phyloP scores from a whole-genome alignment of 2,888 invertebrate genomes.

The Brassicogethes aeneus region DNA sequence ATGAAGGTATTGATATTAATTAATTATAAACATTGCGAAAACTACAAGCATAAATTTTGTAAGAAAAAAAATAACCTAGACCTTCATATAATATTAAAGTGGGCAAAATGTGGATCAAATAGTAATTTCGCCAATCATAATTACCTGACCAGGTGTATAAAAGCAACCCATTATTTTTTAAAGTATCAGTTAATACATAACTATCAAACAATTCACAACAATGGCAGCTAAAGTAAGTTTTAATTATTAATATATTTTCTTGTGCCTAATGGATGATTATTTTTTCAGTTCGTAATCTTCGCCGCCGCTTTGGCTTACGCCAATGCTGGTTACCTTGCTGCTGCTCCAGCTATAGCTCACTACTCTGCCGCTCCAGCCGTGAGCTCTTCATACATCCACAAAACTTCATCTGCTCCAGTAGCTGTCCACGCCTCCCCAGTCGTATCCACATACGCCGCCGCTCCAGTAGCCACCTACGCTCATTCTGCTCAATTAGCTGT shows the following conservation, averaged over 20 bases:
- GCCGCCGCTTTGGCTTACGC: constrained; percentile 51
- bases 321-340: constrained; percentile 48
- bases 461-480: constrained; percentile 22
- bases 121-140: no score
- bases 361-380: constrained; percentile 23
- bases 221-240: constrained; percentile 34
- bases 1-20: no score
- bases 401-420: constrained; percentile 17
- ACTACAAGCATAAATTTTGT: no score
- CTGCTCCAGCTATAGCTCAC: constrained; percentile 20
- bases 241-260: background rate
- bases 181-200: no score
- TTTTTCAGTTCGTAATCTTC: constrained; percentile 45
- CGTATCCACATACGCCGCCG: constrained; percentile 19
- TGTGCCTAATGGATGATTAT: constrained; percentile 1
- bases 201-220: constrained; percentile 20
- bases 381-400: constrained; percentile 21
- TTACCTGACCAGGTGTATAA: no score
- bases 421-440: constrained; percentile 2
- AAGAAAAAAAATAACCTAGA: no score
- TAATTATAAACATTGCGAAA: no score
- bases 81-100: no score
- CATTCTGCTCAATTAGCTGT: constrained; percentile 35
- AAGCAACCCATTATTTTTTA: no score
- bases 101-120: no score